Evolutionary conservation across 2,797 vertebrate genomes (phyloP).

Genomic region (Catamblyrhynchus diadema): DNA sequence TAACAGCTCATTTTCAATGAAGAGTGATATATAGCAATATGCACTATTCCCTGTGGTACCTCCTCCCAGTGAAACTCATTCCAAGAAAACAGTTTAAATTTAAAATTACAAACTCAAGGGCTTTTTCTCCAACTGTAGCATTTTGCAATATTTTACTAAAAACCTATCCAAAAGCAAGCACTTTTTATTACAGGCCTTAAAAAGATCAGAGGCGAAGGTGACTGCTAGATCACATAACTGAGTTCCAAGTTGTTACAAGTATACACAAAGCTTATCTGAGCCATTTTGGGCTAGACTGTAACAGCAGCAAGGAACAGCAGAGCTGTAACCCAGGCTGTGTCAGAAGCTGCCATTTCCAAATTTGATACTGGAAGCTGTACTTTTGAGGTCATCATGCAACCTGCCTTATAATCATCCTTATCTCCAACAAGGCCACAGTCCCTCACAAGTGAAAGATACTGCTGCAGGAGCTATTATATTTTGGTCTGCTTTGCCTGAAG

Average conservation of each 20-base stretch:
- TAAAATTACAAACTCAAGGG: background rate
- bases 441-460: background rate
- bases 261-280: fast-evolving
- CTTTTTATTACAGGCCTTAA: background rate
- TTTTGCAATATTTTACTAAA: background rate
- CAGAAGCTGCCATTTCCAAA: background rate
- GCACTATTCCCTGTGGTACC: background rate
- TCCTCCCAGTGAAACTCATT: background rate
- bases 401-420: background rate
- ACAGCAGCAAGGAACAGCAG: background rate
- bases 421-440: background rate
- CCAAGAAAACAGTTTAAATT: background rate
- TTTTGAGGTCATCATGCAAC: background rate
- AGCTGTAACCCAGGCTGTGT: background rate
- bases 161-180: background rate
- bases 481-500: background rate
- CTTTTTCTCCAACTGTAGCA: background rate
- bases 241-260: background rate
- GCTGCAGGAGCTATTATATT: background rate
- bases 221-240: background rate
- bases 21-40: background rate
- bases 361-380: background rate
- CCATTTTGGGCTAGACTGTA: background rate
- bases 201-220: background rate
- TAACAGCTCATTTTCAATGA: background rate